Percentiles rank a stretch among this genome's conserved stretches.
These are phyloP conservation scores for Mormyrus lacerda DNA, from an alignment of 2,113 vertebrate species.

Conservation along the genomic window DNA sequence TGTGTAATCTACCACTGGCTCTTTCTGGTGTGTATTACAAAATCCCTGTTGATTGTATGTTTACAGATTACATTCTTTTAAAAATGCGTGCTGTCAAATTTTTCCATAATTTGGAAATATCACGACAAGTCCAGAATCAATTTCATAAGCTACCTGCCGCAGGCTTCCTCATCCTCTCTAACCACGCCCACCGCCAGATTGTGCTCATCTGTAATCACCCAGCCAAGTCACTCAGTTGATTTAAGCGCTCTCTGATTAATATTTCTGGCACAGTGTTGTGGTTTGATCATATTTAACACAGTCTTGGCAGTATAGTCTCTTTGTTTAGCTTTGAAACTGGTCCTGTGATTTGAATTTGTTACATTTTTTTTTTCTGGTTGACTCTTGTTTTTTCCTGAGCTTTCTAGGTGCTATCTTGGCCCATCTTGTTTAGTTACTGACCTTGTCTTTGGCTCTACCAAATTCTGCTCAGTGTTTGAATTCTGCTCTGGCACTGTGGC, in stretches of 20 bases:
- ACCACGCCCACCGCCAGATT: neutral
- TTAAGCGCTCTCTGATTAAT: neutral
- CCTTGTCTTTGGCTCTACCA: neutral
- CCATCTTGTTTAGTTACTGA: neutral
- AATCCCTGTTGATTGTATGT: neutral
- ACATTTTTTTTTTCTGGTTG: neutral
- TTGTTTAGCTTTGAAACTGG: neutral
- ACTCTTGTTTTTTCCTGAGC: neutral
- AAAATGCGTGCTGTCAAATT: neutral
- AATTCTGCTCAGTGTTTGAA: neutral
- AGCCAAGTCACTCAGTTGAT: neutral
- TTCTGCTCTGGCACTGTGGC: neutral
- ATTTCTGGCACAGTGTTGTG: neutral
- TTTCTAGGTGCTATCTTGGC: neutral
- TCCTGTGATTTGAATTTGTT: neutral
- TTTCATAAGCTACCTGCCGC: neutral
- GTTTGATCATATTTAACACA: neutral
- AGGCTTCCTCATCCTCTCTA: neutral
- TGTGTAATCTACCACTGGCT: neutral
- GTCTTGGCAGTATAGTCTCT: neutral
- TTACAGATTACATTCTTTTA: neutral
- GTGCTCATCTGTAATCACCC: neutral
- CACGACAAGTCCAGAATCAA: neutral
- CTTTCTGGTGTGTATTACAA: neutral
- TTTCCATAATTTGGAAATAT: neutral